These are phyloP conservation scores for Nasonia longicornis DNA, from an alignment of 1,140 invertebrate species.

Conservation along the genomic window DNA sequence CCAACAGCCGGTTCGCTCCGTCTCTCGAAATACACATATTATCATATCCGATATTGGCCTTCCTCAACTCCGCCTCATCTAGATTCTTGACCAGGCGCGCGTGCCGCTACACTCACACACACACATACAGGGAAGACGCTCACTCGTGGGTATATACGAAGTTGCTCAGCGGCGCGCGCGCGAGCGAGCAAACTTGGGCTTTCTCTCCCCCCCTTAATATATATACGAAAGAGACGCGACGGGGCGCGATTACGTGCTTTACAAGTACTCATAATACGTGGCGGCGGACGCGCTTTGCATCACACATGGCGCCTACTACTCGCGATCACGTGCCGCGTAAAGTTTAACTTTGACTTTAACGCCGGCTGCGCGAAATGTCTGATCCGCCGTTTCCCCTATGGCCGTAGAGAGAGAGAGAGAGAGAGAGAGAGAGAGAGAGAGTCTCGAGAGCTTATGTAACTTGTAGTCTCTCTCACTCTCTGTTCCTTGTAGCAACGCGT, in stretches of 20 bases:
- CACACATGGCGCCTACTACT: slow-evolving; percentile 57
- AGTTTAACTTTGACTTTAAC: slow-evolving; percentile 65
- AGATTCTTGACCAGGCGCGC: slow-evolving; percentile 36
- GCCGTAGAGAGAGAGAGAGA: too few relatives aligned
- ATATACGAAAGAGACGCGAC: neutral
- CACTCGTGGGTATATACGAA: neutral
- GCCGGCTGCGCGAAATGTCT: slow-evolving; percentile 66
- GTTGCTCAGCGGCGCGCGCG: neutral
- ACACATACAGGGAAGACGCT: neutral
- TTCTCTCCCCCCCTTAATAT: neutral
- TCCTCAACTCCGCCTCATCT: slow-evolving; percentile 14
- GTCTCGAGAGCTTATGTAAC: neutral
- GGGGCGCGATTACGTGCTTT: slow-evolving; percentile 57
- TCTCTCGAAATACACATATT: neutral
- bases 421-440: neutral
- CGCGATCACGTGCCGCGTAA: slow-evolving; percentile 61
- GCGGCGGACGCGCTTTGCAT: slow-evolving; percentile 51
- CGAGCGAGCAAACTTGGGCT: neutral
- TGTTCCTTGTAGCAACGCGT: neutral
- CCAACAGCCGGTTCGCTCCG: neutral
- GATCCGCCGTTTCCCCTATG: slow-evolving; percentile 41
- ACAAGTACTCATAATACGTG: slow-evolving; percentile 62
- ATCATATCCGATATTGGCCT: slow-evolving; percentile 27
- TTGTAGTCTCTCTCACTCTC: slow-evolving; percentile 1
- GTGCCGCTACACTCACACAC: neutral